Conservation (phyloP, 2,113 vertebrate genomes). For the Cyanoderma ruficeps region DNA sequence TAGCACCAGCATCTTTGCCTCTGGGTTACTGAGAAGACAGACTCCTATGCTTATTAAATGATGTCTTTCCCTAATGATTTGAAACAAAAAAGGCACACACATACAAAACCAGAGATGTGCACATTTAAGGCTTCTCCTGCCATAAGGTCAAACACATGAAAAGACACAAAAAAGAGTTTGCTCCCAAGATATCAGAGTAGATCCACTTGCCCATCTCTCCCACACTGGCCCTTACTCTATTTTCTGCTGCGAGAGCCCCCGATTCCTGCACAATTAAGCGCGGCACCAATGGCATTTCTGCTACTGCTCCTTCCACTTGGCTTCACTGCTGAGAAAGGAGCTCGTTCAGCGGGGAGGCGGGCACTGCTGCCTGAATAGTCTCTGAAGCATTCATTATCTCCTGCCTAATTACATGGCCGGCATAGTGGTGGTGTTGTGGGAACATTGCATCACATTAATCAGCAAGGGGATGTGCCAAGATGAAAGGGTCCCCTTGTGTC, state of each 20-base stretch:
- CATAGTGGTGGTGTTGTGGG: constrained; percentile 64
- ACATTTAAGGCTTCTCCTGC: constrained; percentile 60
- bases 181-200: constrained; percentile 14
- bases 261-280: constrained; percentile 36
- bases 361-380: constrained; percentile 31
- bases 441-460: constrained; percentile 64
- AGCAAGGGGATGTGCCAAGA: constrained; percentile 65
- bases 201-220: constrained; percentile 43
- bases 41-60: constrained; percentile 52
- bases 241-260: neutral
- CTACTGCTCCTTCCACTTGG: constrained; percentile 60
- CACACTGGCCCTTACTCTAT: neutral
- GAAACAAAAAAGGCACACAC: constrained; percentile 65
- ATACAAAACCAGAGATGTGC: constrained; percentile 48
- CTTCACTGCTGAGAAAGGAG: constrained; percentile 66
- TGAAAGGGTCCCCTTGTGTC: constrained; percentile 71
- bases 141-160: constrained; percentile 61
- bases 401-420: constrained; percentile 60
- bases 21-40: constrained; percentile 61
- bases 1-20: constrained; percentile 58
- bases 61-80: constrained; percentile 66
- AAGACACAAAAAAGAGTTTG: constrained; percentile 54
- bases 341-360: constrained; percentile 51
- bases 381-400: constrained; percentile 66
- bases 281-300: constrained; percentile 44